Evolutionary conservation across 1,140 invertebrate species (phyloP), one percentile per base, ranked within the genome.

Genomic region (Ceratina australensis): DNA sequence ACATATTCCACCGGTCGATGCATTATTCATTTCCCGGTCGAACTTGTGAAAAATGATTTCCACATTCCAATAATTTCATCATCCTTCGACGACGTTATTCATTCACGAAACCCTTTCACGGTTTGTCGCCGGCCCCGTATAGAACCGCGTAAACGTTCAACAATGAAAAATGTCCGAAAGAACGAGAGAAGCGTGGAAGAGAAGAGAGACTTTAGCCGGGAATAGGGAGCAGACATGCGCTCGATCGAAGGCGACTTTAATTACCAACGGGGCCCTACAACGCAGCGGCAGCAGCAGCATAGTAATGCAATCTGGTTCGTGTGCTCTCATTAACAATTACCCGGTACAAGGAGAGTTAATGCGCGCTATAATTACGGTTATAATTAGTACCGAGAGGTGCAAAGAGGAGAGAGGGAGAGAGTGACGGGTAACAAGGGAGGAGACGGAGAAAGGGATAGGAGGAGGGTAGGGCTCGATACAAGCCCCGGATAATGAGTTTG

Each of bases 271-370:
- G 57, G 65, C 57, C 79, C 49, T 24, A 52, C 52, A 57, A 42
- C 33, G 10, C 33, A 10, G 28, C 61, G 56, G 69, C 16, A 63
- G 57, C 72, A 60, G 69, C 16, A 63, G 57, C 72, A 60, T 52
- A 42, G 80, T 87, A 87, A 87, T 82, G 77, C 81, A 82, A 89
- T 88, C 81, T 61, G 74, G 77, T 67, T 85, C 78, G 77, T 80
- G 81, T 63, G 66, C 74, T 73, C 83, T 85, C 87, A 82, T 89
- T 89, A 89, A 89, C 87, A 88, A 89, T 89, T 89, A 87, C 76
- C 67, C 73, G 33, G 84, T 86, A 79, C 79, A 81, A 84, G 85
- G 79, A 84, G 80, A 87, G 80, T 81, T 86, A 87, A 87, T 87
- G 82, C 84, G 50, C 73, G 80, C 56, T 77, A 78, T 78, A 81